phyloP scores from a whole-genome alignment of 2,888 invertebrate genomes.

The Agrenia bidenticulata region DNA sequence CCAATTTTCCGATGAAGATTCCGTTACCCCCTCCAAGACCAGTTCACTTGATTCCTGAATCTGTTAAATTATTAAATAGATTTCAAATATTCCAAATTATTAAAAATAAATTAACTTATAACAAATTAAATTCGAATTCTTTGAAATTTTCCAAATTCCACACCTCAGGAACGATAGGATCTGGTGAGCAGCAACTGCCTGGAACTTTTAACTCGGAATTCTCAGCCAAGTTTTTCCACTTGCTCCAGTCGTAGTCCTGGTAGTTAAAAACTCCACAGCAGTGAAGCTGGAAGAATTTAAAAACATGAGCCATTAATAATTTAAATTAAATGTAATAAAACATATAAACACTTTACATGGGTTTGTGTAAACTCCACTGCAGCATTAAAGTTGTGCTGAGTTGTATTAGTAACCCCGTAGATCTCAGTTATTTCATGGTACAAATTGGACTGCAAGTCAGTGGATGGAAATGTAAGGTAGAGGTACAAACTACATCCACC shows the following conservation, averaged over 20 bases:
- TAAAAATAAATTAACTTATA: too few relatives aligned
- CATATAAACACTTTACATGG: not conserved
- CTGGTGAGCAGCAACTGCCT: not conserved
- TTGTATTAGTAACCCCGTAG: not conserved
- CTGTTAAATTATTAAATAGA: too few relatives aligned
- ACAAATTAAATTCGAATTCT: too few relatives aligned
- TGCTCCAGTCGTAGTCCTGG: conserved; percentile 5
- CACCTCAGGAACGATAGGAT: not conserved
- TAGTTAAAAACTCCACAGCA: conserved; percentile 4
- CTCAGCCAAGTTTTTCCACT: not conserved
- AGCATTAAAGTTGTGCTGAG: not conserved
- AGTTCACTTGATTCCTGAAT: too few relatives aligned
- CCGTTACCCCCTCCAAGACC: too few relatives aligned
- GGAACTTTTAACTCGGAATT: not conserved
- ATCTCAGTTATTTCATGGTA: not conserved
- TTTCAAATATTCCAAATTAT: too few relatives aligned
- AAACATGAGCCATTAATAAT: too few relatives aligned
- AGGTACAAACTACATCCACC: not conserved
- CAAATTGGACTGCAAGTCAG: not conserved
- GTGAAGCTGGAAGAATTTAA: not conserved
- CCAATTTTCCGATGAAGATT: not conserved
- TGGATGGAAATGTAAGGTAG: conserved; percentile 1
- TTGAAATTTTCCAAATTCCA: not conserved
- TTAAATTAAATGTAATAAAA: too few relatives aligned
- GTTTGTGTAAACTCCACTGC: not conserved